Base-by-base conservation (phyloP, 2,888 invertebrate genomes). In the Platynereis dumerilii region DNA sequence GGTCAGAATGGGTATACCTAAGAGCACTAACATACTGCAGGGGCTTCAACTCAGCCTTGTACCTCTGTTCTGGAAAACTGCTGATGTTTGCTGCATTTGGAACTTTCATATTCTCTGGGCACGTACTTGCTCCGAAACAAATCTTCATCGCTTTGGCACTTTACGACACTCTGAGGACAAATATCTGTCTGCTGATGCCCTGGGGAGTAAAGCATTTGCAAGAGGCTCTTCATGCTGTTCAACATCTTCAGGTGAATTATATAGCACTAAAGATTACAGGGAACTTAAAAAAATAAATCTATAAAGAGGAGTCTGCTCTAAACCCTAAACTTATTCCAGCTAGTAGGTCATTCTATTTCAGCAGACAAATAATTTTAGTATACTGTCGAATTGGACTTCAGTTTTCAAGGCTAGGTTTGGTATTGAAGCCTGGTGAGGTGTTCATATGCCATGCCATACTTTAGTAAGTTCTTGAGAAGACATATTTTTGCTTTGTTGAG, bases 141-240 rank as follows among this genome's bases (percentile, higher is more conserved):
- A 60, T 76, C 52, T 75, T 76, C 67, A 69, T 74, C 0, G 60
- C 73, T 26, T 67, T 77, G 70, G 72, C 73, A n/a, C 63, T 77
- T 64, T 68, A 71, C 48, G 77, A 77, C 61, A 70, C 74, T 1
- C 67, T 76, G 39, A 59, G 75, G 39, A 63, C 75, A 55, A 75
- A 72, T 55, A 55, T 76, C 20, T 69, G 73, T 55, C 70, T 77
- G 28, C 61, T 76, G 48, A 60, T 76, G 60, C 77, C 77, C 28
- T 70, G 73, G 59, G 76, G 76, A 2, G 62, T 75, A 42, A 69
- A 74, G 34, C 69, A 74, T 55, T 64, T 73, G n/a, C 61, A 58
- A n/a, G 72, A 74, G 27, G 73, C 74, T 2, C 27, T 71, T 58
- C 57, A 62, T 39, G 73, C 74, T n/a, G 45, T 75, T 20, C 64